These are phyloP conservation scores for Lasioglossum figueresi DNA, from an alignment of 2,888 invertebrate species.

Conservation along the genomic window DNA sequence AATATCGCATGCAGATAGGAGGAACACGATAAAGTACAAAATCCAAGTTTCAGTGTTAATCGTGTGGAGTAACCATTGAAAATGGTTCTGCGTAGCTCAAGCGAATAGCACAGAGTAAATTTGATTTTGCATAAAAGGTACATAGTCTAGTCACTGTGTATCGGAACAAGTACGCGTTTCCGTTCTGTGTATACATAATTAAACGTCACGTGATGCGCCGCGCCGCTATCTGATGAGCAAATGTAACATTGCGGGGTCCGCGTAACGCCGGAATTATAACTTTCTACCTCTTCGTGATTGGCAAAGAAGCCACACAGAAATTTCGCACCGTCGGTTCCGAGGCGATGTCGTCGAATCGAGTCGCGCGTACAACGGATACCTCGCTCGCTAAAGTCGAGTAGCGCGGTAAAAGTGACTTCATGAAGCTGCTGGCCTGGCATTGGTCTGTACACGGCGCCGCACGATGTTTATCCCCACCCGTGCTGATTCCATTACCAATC, in stretches of 20 bases:
- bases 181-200: slow-evolving; percentile 8
- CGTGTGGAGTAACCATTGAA: background rate
- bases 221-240: slow-evolving; percentile 8
- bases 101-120: background rate
- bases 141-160: background rate
- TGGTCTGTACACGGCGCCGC: slow-evolving; percentile 51
- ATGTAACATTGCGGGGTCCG: background rate
- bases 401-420: slow-evolving; percentile 53
- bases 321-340: background rate
- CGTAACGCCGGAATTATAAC: background rate
- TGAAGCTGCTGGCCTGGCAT: slow-evolving; percentile 43
- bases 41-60: background rate
- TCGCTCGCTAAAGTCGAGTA: slow-evolving; percentile 27
- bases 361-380: slow-evolving; percentile 13
- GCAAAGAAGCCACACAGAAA: background rate
- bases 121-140: background rate
- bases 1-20: background rate
- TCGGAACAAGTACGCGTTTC: slow-evolving; percentile 12
- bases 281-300: background rate
- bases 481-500: slow-evolving; percentile 29
- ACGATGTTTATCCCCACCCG: slow-evolving; percentile 56
- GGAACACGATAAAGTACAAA: background rate
- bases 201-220: slow-evolving; percentile 3
- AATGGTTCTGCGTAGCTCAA: background rate
- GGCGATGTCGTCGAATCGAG: slow-evolving; percentile 2